A percentile compares a stretch with the other conserved stretches of the same genome.
Conservation (phyloP, 2,797 vertebrate genomes). For the Sphenopsis melanotis region DNA sequence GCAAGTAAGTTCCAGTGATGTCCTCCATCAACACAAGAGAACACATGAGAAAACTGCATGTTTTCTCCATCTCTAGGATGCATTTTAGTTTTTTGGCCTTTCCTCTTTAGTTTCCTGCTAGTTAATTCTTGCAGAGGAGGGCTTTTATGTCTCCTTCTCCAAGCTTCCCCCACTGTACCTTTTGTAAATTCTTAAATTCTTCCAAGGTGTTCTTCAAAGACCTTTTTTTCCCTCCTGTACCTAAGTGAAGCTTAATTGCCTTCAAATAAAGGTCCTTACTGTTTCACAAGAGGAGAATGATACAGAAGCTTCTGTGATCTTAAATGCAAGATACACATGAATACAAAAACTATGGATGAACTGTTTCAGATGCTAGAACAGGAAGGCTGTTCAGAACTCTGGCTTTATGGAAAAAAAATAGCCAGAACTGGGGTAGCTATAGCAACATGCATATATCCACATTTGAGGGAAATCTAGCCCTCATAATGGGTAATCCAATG, state of each 20-base stretch:
- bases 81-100: not conserved
- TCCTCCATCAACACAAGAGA: not conserved
- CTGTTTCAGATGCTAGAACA: not conserved
- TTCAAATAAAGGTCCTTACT: not conserved
- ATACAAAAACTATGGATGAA: not conserved
- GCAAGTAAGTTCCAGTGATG: not conserved
- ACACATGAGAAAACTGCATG: not conserved
- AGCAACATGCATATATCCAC: not conserved
- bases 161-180: not conserved
- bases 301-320: not conserved
- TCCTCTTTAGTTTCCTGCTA: not conserved
- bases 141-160: not conserved
- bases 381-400: conserved; percentile 28
- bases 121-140: not conserved
- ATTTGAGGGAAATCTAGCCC: not conserved
- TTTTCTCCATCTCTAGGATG: not conserved
- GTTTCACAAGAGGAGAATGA: not conserved
- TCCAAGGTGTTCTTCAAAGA: not conserved
- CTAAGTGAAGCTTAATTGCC: not conserved
- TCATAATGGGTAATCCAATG: conserved; percentile 23
- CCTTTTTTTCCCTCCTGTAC: not conserved
- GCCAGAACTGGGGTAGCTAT: conserved; percentile 26
- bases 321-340: not conserved
- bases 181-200: not conserved
- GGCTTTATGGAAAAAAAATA: conserved; percentile 54